Evolutionary conservation across 2,888 invertebrate genomes (phyloP), one percentile per base, ranked within the genome.

Genomic region (Pollenia angustigena): DNA sequence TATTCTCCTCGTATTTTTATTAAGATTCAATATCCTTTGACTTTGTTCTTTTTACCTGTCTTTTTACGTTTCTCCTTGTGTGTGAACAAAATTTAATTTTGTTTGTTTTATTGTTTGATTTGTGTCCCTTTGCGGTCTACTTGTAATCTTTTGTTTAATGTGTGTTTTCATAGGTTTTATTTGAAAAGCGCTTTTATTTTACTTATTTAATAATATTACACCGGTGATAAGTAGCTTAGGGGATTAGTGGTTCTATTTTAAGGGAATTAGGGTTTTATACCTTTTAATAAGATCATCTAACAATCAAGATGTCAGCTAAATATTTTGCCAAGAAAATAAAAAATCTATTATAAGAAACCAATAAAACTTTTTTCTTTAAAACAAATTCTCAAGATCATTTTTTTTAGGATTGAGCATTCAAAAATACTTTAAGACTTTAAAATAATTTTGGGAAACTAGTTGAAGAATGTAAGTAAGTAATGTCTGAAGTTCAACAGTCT

Each of bases 191-290:
- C 42, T 40, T 60, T 79, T 69, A 40, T 58, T 48, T 68, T 68
- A 50, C 42, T 52, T 71, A 18, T 66, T 62, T 44, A 32, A 52
- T n/a, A 23, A 60, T 11, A 23, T 18, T 16, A 56, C 42, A 44
- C n/a, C 48, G 44, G 14, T 52, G 40, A 46, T 85, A 85, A 85
- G 84, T 48, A 68, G 84, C 84, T 85, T 85, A 80, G 68, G 62
- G 60, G 84, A 74, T 85, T 85, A 85, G 14, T 50, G 18, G 12
- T 40, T 52, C 18, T 76, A 32, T 60, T 32, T 32, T 32, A 54
- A 4, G 50, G 18, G 50, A 14, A 60, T 69, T 81, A 52, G 42
- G 12, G 54, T 64, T 74, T 81, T 48, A 32, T 64, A 10, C 40
- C 11, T 32, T 66, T 40, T 75, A 3, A 60, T 66, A 56, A 16